A percentile compares a stretch with the other conserved stretches of the same genome.
These are phyloP conservation scores for Parascotia fuliginaria DNA, from an alignment of 2,888 invertebrate genomes.

Conservation along the genomic window DNA sequence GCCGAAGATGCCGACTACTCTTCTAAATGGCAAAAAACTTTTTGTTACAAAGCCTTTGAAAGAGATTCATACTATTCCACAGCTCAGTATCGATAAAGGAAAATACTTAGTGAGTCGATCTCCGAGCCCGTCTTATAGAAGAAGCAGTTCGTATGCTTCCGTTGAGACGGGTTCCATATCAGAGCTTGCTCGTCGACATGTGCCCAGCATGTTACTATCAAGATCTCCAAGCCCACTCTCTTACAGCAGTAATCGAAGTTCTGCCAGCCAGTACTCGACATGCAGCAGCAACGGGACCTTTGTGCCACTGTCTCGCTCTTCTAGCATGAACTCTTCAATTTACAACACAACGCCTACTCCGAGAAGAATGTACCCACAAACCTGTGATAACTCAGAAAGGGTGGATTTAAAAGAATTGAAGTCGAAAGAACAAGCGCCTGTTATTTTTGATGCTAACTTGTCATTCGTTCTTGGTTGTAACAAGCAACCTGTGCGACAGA, in stretches of 20 bases:
- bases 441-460: slow-evolving; percentile 93
- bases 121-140: slow-evolving; percentile 71
- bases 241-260: slow-evolving; percentile 72
- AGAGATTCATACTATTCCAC: slow-evolving; percentile 73
- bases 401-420: slow-evolving; percentile 86
- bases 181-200: slow-evolving; percentile 77
- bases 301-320: slow-evolving; percentile 73
- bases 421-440: slow-evolving; percentile 90
- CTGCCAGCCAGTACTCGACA: slow-evolving; percentile 77
- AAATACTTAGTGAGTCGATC: slow-evolving; percentile 65
- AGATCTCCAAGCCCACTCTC: slow-evolving; percentile 86
- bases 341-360: slow-evolving; percentile 84
- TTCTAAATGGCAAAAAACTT: slow-evolving; percentile 69
- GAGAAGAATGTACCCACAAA: slow-evolving; percentile 89
- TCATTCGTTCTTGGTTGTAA: slow-evolving; percentile 92
- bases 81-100: slow-evolving; percentile 58
- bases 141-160: slow-evolving; percentile 69
- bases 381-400: slow-evolving; percentile 73
- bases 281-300: slow-evolving; percentile 79
- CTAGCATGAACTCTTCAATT: slow-evolving; percentile 72
- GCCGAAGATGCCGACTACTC: slow-evolving; percentile 57
- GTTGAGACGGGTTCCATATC: slow-evolving; percentile 82
- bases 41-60: slow-evolving; percentile 76
- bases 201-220: slow-evolving; percentile 69
- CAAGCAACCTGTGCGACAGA: slow-evolving; percentile 88